These are phyloP conservation scores for Montifringilla adamsi DNA, from an alignment of 2,113 vertebrate genomes.

Conservation along the genomic window DNA sequence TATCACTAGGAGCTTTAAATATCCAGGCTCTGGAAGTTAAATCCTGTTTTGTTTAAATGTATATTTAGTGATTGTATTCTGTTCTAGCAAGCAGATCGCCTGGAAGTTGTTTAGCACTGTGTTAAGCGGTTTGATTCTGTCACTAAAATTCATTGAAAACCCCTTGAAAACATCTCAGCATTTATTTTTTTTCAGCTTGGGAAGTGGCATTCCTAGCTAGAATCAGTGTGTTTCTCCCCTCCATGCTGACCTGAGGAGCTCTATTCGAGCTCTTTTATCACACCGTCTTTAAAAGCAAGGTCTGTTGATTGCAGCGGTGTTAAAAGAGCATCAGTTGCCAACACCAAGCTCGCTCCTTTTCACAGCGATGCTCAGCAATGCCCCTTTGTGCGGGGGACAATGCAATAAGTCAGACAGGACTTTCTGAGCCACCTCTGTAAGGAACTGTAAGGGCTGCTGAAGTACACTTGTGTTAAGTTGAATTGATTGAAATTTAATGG, in stretches of 20 bases:
- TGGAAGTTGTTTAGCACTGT: not conserved
- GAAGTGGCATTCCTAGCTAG: not conserved
- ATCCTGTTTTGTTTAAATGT: not conserved
- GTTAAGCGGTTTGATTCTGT: not conserved
- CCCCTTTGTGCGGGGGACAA: constrained; percentile 78
- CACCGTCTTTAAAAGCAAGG: not conserved
- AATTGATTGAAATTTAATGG: constrained; percentile 93
- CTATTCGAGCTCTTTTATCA: constrained; percentile 1
- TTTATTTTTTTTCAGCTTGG: not conserved
- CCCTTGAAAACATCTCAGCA: not conserved
- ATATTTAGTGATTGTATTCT: not conserved
- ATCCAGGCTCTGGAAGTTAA: not conserved
- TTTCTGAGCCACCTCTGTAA: constrained; percentile 72
- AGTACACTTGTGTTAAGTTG: constrained; percentile 87
- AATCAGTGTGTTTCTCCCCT: not conserved
- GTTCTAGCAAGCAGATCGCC: not conserved
- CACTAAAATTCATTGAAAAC: not conserved
- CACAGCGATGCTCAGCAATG: constrained; percentile 57
- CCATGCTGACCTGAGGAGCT: not conserved
- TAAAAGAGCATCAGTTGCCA: constrained; percentile 70
- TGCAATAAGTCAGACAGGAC: constrained; percentile 79
- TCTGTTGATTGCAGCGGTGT: constrained; percentile 46
- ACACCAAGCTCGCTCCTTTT: constrained; percentile 58
- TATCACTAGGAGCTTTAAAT: not conserved
- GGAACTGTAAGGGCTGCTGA: constrained; percentile 78